These are phyloP conservation scores for Cataglyphis cursor DNA, from an alignment of 2,888 invertebrate species.

Conservation along the genomic window DNA sequence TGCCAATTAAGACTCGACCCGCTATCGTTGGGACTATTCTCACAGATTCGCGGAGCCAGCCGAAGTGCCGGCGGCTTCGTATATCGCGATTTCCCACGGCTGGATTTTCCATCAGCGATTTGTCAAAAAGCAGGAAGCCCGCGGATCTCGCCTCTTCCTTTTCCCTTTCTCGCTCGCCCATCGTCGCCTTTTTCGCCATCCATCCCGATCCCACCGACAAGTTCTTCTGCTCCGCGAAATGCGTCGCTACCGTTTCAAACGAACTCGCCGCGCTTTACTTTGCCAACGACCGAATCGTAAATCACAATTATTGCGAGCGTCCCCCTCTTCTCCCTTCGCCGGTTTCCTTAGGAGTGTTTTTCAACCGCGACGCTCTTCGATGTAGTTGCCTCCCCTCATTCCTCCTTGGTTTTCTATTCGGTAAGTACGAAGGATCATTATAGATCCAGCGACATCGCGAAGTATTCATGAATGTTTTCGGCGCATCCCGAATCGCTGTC, in stretches of 20 bases:
- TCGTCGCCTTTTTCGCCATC: conserved; percentile 23
- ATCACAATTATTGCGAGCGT: conserved; percentile 83
- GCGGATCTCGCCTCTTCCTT: conserved; percentile 45
- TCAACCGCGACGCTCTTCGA: conserved; percentile 53
- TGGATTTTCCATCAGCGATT: conserved; percentile 65
- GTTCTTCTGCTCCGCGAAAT: conserved; percentile 53
- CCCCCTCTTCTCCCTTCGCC: conserved; percentile 58
- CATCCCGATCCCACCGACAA: conserved; percentile 19
- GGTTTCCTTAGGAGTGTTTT: conserved; percentile 75
- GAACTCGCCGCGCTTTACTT: conserved; percentile 76
- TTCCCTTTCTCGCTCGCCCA: neutral
- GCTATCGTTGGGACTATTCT: neutral
- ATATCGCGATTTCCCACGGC: conserved; percentile 52
- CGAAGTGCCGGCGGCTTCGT: neutral
- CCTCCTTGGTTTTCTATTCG: neutral
- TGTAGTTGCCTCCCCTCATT: conserved; percentile 16
- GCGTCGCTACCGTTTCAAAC: conserved; percentile 63
- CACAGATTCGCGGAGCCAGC: neutral
- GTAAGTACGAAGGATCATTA: conserved; percentile 25
- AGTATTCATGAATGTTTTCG: neutral
- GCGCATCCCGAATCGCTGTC: neutral
- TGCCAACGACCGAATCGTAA: conserved; percentile 78
- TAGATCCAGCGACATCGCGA: conserved; percentile 18
- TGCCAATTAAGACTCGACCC: conserved; percentile 22
- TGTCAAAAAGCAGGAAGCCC: conserved; percentile 64